Evolutionary conservation across 2,888 invertebrate genomes (phyloP).

Genomic region (Xylota segnis): DNA sequence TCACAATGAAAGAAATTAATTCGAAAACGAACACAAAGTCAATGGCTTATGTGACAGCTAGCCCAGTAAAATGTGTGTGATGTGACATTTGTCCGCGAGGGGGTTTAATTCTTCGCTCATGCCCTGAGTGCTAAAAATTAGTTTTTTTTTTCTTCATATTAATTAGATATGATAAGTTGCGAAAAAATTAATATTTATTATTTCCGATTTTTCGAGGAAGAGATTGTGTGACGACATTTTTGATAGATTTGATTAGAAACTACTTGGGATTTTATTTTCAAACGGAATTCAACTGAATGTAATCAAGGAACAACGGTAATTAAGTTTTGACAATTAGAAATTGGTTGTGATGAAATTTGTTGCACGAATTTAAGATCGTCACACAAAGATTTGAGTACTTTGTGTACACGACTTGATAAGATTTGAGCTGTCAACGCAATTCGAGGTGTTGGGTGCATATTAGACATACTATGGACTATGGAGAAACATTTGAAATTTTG

Average conservation of each 20-base stretch:
- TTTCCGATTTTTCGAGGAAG: background rate
- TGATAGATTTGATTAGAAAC: background rate
- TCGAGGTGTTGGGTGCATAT: too few relatives aligned
- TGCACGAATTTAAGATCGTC: too few relatives aligned
- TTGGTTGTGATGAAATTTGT: background rate
- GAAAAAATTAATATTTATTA: slow-evolving; percentile 7
- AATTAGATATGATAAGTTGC: slow-evolving; percentile 18
- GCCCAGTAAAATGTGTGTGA: slow-evolving; percentile 5
- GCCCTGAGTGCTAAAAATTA: background rate
- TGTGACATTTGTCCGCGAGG: slow-evolving; percentile 31
- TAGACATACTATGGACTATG: too few relatives aligned
- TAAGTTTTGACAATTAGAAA: background rate
- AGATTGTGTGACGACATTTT: background rate
- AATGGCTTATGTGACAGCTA: slow-evolving; percentile 38
- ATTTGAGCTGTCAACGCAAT: too few relatives aligned
- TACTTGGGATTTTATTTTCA: background rate
- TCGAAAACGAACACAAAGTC: slow-evolving; percentile 32
- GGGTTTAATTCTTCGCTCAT: slow-evolving; percentile 7
- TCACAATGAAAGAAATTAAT: slow-evolving; percentile 52
- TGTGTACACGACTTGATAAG: too few relatives aligned
- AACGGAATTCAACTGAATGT: background rate
- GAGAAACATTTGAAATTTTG: too few relatives aligned
- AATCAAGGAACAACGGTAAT: too few relatives aligned
- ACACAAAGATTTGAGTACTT: too few relatives aligned
- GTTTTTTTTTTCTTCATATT: background rate